Conservation (phyloP, 2,113 vertebrate genomes). For the Anguilla rostrata region DNA sequence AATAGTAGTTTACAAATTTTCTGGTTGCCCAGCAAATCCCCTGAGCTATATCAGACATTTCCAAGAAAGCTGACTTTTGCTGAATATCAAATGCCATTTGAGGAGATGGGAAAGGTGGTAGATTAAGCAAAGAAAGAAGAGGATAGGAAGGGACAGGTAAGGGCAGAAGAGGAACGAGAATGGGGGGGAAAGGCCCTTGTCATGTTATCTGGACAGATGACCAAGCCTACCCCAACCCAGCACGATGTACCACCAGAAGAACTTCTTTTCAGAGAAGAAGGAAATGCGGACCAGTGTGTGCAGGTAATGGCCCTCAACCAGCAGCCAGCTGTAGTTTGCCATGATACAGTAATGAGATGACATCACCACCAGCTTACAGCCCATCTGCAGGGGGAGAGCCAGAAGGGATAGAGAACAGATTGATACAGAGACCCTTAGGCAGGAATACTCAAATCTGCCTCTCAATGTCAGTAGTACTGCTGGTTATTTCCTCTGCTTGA, state of each 20-base stretch:
- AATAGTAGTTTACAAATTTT: too few relatives aligned
- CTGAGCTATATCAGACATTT: too few relatives aligned
- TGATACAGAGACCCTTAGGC: too few relatives aligned
- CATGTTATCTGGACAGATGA: not conserved
- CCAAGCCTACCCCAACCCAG: conserved; percentile 85
- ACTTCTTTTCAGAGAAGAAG: conserved; percentile 85
- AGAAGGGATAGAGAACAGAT: not conserved
- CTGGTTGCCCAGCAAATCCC: too few relatives aligned
- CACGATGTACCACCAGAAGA: conserved; percentile 79
- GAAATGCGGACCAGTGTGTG: conserved; percentile 84
- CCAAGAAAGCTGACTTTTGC: not conserved
- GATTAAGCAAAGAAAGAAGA: not conserved
- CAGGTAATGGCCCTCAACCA: conserved; percentile 91
- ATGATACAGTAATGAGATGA: conserved; percentile 93
- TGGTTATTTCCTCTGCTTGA: too few relatives aligned
- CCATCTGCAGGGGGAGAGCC: conserved; percentile 68
- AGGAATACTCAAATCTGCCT: too few relatives aligned
- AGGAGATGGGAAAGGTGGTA: not conserved
- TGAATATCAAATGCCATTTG: not conserved
- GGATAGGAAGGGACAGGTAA: not conserved
- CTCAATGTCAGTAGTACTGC: too few relatives aligned
- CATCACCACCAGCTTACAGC: conserved; percentile 85
- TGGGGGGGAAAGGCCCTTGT: not conserved
- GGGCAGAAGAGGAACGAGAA: not conserved
- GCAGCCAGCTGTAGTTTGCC: conserved; percentile 93